Base-by-base conservation (phyloP, 2,797 vertebrate species). In the Spheniscus humboldti region DNA sequence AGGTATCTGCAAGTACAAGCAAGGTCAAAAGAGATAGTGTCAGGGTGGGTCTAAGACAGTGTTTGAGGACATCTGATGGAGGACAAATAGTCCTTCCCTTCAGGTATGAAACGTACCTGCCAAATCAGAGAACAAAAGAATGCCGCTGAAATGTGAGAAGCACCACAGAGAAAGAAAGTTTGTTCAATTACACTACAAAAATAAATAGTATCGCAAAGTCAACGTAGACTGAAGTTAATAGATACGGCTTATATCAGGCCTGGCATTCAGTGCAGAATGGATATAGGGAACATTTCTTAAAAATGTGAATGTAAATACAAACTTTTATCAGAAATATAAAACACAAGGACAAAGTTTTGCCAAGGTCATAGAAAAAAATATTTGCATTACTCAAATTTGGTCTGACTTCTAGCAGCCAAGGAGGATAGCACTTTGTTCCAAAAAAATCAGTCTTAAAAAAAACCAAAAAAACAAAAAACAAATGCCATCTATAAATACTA, bases 131-230 rank as follows among this genome's bases (percentile, higher is more conserved):
- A 90, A 98, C 98, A 98, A 97, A 97, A 83, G 96, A 97, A 84
- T n/a, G 31, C 85, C 16, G 75, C 96, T 97, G 95, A 96, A 96
- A 92, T 13, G 82, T 69, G 95, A 97, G 97, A 98, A 86, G 88
- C 64, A 74, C 97, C 97, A 86, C 66, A 67, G 90, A 95, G 91
- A 87, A 96, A 95, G 96, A 91, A 93, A 95, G 97, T 97, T 98
- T 98, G 98, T 96, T 98, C 98, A 98, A 92, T 97, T 98, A 97
- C 97, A 41, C 94, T 17, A 84, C 53, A 41, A 94, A 94, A 97
- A 96, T 92, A 96, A 98, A 98, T 25, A 97, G 88, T 97, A 98
- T 98, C 98, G 22, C 98, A 98, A 98, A 98, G 99, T 98, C 98
- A 99, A 99, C 91, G 98, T 16, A 63, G 66, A 48, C 85, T 80